phyloP scores from a whole-genome alignment of 37 sponge, comb jelly and placozoan species.

The Eunapius fragilis region DNA sequence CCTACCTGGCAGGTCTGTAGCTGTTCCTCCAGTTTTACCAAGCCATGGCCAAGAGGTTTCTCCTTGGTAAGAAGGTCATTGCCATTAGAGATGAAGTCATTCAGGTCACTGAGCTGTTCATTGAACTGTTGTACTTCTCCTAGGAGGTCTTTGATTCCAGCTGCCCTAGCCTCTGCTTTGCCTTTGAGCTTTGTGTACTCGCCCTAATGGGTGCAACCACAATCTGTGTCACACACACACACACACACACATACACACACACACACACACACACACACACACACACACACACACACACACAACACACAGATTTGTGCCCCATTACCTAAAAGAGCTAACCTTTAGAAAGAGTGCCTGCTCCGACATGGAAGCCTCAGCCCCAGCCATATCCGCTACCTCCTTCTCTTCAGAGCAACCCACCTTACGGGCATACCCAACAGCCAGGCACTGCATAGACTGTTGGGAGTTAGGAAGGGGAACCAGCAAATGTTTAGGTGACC shows the following conservation, averaged over 20 bases:
- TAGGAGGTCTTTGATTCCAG: conserved; percentile 32
- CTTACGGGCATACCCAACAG: conserved; percentile 53
- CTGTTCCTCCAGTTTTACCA: conserved; percentile 49
- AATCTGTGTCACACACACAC: neutral
- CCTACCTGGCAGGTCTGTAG: conserved; percentile 71
- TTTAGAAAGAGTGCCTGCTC: conserved; percentile 38
- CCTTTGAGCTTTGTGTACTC: conserved; percentile 58
- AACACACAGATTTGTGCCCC: too few relatives aligned
- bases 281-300: neutral
- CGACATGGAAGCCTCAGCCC: conserved; percentile 18
- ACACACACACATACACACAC: neutral
- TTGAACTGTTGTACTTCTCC: conserved; percentile 58
- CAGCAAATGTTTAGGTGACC: too few relatives aligned
- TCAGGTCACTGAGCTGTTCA: conserved; percentile 16
- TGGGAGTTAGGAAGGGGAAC: neutral
- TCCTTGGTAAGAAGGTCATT: conserved; percentile 34
- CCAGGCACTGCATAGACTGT: conserved; percentile 53
- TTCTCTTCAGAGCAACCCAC: conserved; percentile 7
- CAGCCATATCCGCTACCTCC: conserved; percentile 12
- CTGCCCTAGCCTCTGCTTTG: conserved; percentile 12
- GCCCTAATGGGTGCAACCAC: conserved; percentile 13
- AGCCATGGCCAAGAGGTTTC: conserved; percentile 50
- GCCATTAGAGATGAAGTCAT: conserved; percentile 56
- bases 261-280: neutral
- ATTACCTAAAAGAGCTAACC: conserved; percentile 18